phyloP scores from a whole-genome alignment of 2,113 vertebrate genomes.

The Rhabdomys dilectus region DNA sequence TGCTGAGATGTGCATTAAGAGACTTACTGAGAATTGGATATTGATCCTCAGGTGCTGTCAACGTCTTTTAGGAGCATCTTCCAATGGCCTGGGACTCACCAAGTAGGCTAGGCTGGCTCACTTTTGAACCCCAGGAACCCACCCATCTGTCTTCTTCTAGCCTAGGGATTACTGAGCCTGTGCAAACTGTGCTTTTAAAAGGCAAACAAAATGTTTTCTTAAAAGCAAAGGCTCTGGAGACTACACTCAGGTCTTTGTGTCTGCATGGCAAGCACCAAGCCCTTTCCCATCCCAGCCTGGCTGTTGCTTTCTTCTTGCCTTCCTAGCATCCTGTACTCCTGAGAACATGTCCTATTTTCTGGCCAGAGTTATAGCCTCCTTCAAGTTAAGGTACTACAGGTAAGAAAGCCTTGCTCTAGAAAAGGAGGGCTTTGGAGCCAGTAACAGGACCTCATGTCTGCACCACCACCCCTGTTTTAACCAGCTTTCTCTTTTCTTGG shows the following conservation, averaged over 20 bases:
- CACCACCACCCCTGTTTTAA: neutral
- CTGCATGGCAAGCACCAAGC: neutral
- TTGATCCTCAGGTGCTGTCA: neutral
- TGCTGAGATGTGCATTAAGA: neutral
- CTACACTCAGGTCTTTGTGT: neutral
- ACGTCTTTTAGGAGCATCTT: neutral
- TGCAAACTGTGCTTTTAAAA: neutral
- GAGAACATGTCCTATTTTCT: neutral
- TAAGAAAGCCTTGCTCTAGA: neutral
- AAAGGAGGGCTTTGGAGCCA: conserved; percentile 34
- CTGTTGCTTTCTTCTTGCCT: neutral
- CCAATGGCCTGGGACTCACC: neutral
- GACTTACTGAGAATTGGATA: neutral
- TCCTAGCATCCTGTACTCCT: neutral
- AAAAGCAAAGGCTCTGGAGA: neutral
- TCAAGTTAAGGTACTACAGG: neutral
- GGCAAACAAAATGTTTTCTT: neutral
- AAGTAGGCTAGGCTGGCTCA: neutral
- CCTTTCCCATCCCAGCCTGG: neutral
- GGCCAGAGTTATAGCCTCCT: neutral
- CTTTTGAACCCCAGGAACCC: neutral
- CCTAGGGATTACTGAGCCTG: neutral
- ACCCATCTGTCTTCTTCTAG: neutral
- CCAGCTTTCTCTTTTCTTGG: neutral
- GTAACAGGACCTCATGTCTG: neutral